A percentile compares a stretch with the other conserved stretches of the same genome.
These are phyloP conservation scores for Syngnathoides biaculeatus DNA, from an alignment of 2,113 vertebrate species.

Conservation along the genomic window DNA sequence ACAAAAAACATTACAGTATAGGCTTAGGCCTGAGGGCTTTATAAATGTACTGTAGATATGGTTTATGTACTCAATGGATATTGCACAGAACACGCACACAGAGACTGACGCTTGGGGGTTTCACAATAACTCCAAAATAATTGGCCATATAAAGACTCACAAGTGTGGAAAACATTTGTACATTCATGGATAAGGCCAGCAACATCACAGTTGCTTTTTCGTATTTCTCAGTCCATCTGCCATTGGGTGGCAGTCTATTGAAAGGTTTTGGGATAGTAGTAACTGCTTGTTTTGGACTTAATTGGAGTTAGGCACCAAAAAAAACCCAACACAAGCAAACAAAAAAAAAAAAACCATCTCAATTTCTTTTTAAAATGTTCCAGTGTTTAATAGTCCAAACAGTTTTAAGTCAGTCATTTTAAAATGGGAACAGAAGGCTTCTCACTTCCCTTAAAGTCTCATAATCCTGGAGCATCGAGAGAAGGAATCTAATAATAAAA, in stretches of 20 bases:
- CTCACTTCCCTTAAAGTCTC: constrained; percentile 49
- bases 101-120: constrained; percentile 49
- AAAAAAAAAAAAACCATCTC: neutral
- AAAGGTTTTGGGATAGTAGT: constrained; percentile 16
- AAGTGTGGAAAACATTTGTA: constrained; percentile 42
- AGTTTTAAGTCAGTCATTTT: constrained; percentile 15
- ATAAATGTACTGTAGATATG: constrained; percentile 34
- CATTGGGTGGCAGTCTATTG: constrained; percentile 5
- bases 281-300: constrained; percentile 6
- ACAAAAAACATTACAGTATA: constrained; percentile 48
- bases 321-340: no score
- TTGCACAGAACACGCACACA: constrained; percentile 68
- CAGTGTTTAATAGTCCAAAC: constrained; percentile 62
- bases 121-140: constrained; percentile 32
- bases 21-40: constrained; percentile 36
- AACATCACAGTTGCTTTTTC: constrained; percentile 14
- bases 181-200: constrained; percentile 45
- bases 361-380: constrained; percentile 19
- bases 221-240: constrained; percentile 32
- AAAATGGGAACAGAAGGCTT: constrained; percentile 34
- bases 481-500: constrained; percentile 33
- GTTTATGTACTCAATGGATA: constrained; percentile 57
- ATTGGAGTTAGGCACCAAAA: neutral
- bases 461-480: constrained; percentile 57
- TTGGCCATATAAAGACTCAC: neutral